A percentile compares a stretch with the other conserved stretches of the same genome.
phyloP scores from a whole-genome alignment of 2,797 vertebrate genomes.

The Tiaroga cobitis region DNA sequence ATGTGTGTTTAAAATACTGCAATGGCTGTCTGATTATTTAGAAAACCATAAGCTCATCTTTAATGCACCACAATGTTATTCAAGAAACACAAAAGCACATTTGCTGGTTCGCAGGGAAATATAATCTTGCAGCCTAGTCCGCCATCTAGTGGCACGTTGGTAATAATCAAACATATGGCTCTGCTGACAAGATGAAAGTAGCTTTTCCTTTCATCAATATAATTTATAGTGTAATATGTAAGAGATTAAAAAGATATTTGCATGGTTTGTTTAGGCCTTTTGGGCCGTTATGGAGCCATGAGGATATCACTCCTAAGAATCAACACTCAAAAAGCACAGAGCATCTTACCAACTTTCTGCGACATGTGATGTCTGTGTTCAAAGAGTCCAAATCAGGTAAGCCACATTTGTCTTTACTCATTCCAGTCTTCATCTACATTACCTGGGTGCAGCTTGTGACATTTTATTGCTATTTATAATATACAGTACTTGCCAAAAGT shows the following conservation, averaged over 20 bases:
- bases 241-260: background rate
- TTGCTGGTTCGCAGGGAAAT: background rate
- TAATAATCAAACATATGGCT: background rate
- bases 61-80: background rate
- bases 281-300: slow-evolving; percentile 97
- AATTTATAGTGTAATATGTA: background rate
- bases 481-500: background rate
- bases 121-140: background rate
- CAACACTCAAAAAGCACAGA: slow-evolving; percentile 95
- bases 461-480: background rate
- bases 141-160: slow-evolving; percentile 44
- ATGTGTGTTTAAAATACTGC: background rate
- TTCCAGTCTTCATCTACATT: background rate
- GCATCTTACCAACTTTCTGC: slow-evolving; percentile 94
- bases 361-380: slow-evolving; percentile 94
- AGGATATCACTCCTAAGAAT: slow-evolving; percentile 98
- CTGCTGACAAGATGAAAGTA: background rate
- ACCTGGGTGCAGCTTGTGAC: background rate
- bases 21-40: background rate
- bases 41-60: background rate
- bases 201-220: background rate
- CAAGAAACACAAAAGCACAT: background rate
- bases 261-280: slow-evolving; percentile 81
- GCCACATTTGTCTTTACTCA: background rate
- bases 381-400: slow-evolving; percentile 96